phyloP scores from a whole-genome alignment of 1,140 invertebrate genomes.

The Rhopalosiphum padi region DNA sequence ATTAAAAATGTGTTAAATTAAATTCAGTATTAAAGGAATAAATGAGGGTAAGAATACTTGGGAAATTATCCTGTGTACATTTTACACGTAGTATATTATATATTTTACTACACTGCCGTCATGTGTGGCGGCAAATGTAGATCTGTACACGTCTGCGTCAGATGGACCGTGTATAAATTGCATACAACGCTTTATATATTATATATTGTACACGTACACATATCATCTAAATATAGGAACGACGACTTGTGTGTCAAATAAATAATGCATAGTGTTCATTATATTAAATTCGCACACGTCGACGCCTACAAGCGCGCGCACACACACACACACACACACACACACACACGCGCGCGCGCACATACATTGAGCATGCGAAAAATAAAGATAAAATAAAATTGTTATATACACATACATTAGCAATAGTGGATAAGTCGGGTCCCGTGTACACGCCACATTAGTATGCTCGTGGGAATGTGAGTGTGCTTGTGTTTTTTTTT shows the following conservation, averaged over 20 bases:
- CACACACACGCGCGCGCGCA: not conserved
- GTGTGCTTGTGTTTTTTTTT: slow-evolving; percentile 20
- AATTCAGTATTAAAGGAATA: not conserved
- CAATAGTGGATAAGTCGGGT: not conserved
- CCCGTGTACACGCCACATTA: not conserved
- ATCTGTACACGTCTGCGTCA: not conserved
- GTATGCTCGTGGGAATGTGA: not conserved
- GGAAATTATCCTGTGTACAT: not conserved
- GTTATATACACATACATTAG: not conserved
- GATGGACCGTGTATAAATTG: not conserved
- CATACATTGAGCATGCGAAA: not conserved
- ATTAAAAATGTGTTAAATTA: too few relatives aligned
- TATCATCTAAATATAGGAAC: not conserved
- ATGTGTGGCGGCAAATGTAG: not conserved
- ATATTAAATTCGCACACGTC: slow-evolving; percentile 4
- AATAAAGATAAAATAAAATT: not conserved
- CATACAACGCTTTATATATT: not conserved
- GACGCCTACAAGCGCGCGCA: not conserved
- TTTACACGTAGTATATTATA: not conserved
- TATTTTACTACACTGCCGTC: not conserved
- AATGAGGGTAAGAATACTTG: not conserved
- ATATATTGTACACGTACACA: not conserved
- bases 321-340: not conserved
- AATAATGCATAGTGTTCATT: slow-evolving; percentile 9
- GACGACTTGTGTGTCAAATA: slow-evolving; percentile 37